Evolutionary conservation across 1,140 invertebrate genomes (phyloP).

Genomic region (Temnothorax nylanderi): DNA sequence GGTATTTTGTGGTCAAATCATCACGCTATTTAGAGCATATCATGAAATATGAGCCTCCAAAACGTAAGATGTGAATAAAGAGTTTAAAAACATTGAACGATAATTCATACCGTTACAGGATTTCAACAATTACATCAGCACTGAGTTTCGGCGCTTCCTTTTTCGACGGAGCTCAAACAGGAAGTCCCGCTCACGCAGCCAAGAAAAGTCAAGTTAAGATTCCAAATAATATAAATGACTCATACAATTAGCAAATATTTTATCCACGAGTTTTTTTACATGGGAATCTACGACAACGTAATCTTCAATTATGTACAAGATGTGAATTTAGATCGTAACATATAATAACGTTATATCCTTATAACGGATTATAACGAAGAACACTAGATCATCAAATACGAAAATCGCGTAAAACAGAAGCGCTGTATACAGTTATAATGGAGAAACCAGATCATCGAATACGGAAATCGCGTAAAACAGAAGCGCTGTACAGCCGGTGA

Average conservation of each 20-base stretch:
- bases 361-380: neutral
- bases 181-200: neutral
- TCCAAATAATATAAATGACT: conserved; percentile 6
- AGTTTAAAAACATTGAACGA: neutral
- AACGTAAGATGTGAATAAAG: neutral
- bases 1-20: neutral
- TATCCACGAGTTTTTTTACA: neutral
- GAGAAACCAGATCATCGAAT: neutral
- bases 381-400: neutral
- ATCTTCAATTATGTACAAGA: neutral
- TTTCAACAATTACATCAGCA: neutral
- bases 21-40: neutral
- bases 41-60: neutral
- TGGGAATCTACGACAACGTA: neutral
- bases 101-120: neutral
- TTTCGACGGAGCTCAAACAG: neutral
- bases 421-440: too few relatives aligned
- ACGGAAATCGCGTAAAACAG: neutral
- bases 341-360: neutral
- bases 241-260: neutral
- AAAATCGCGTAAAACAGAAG: neutral
- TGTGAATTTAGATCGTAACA: neutral
- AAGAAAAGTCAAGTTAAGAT: neutral
- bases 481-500: neutral
- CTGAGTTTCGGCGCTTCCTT: neutral